Conservation (phyloP, 2,113 vertebrate species). For the Collichthys lucidus region DNA sequence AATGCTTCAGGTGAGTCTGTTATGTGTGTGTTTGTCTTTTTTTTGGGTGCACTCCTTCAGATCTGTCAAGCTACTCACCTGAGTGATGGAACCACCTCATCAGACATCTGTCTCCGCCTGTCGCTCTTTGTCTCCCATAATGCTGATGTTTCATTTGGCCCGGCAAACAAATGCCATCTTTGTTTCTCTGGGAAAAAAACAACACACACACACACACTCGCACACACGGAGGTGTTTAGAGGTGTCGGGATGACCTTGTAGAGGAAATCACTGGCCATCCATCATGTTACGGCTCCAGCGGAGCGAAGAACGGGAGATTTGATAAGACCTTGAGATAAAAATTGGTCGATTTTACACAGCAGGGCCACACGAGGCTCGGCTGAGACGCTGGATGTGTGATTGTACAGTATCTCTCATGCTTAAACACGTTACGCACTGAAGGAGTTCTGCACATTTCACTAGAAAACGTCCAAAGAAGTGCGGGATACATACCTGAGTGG, state of each 20-base stretch:
- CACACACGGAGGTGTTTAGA: neutral
- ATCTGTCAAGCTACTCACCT: neutral
- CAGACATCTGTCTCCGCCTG: constrained; percentile 29
- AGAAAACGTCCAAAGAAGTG: neutral
- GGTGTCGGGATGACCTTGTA: constrained; percentile 63
- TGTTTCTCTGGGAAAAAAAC: constrained; percentile 32
- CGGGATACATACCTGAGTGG: too few species aligned
- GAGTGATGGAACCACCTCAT: constrained; percentile 29
- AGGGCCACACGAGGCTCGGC: neutral
- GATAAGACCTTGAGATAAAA: constrained; percentile 54
- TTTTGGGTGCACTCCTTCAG: neutral
- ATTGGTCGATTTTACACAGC: constrained; percentile 11
- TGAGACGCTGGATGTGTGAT: neutral
- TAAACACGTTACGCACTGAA: too few species aligned
- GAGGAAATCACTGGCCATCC: constrained; percentile 62
- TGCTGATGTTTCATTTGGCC: constrained; percentile 57
- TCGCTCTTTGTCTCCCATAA: constrained; percentile 38
- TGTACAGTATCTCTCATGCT: neutral
- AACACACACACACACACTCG: neutral
- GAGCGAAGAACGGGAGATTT: constrained; percentile 44
- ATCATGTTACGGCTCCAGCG: constrained; percentile 54
- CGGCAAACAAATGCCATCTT: constrained; percentile 32
- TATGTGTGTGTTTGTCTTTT: neutral
- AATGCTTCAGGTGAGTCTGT: neutral
- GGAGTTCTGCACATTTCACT: neutral